Conservation (phyloP, 53 echinoderm and acorn worm species). For the Zoroaster sp. region DNA sequence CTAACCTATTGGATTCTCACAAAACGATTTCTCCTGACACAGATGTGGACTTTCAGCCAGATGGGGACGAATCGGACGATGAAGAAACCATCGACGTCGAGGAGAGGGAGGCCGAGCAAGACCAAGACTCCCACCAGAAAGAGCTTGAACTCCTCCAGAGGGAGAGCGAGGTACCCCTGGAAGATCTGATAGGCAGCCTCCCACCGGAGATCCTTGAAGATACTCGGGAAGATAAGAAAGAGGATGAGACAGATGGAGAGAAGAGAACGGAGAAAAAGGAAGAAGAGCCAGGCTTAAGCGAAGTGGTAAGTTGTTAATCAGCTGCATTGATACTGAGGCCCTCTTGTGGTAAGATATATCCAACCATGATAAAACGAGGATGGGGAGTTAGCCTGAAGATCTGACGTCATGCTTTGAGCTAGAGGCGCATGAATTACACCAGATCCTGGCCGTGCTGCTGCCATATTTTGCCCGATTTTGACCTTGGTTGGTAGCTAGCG, state of each 20-base stretch:
- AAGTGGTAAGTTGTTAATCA: constrained; percentile 66
- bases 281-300: constrained; percentile 60
- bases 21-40: not conserved
- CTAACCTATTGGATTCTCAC: not conserved
- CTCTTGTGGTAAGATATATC: no score
- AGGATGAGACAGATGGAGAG: constrained; percentile 7
- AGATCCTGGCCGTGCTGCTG: no score
- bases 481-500: no score
- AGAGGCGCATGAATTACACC: no score
- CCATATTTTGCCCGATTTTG: no score
- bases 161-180: constrained; percentile 92
- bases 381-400: no score
- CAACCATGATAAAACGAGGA: no score
- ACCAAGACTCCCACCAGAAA: constrained; percentile 64
- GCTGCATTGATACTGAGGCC: no score
- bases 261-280: not conserved
- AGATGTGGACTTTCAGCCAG: constrained; percentile 90
- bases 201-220: constrained; percentile 65
- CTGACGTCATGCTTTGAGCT: no score
- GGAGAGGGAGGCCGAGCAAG: constrained; percentile 76
- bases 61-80: constrained; percentile 84
- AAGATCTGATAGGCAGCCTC: constrained; percentile 84
- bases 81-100: constrained; percentile 97
- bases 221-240: constrained; percentile 25
- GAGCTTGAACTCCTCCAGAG: constrained; percentile 86